Base-by-base conservation (phyloP, 2,888 invertebrate genomes). In the Tenthredo mesomela region DNA sequence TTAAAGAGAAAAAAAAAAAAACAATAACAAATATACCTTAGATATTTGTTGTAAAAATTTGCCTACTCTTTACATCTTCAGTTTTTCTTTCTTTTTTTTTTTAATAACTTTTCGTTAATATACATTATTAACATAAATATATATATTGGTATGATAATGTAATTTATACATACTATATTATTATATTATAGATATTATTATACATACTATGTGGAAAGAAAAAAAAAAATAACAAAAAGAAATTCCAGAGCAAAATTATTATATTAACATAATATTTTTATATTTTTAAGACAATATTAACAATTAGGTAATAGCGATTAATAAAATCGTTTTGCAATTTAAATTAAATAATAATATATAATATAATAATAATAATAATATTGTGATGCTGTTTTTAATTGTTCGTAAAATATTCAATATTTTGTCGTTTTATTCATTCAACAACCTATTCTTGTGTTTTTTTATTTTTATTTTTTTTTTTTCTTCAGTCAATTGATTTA, bases 401-500 rank as follows among this genome's bases (percentile, higher is more conserved):
- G 12, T 70, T 70, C 15, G 33, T 70, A 18, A 37, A 70, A 37
- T n/a, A 77, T 43, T 15, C 29, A 54, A 78, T 78, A 78, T 78
- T 78, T 54, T n/a, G 50, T 78, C 78, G 18, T 50, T n/a, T 33
- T 50, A 75, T 21, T 29, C 9, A 47, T 58, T 54, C 58, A 58
- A 25, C 37, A 25, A 58, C 10, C 47, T 67, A 61, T 54, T 80
- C 37, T n/a, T 77, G 61, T 33, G 18, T 43, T 29, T 77, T 75
- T 33, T n/a, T n/a, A n/a, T n/a, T 21, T 33, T 29, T n/a, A n/a
- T n/a, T 40, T 78, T 58, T 67, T 43, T 65, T 47, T 85, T 82
- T 85, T 85, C 84, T 85, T 85, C 71, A 37, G 85, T 78, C 47
- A 54, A 84, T 86, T 85, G 78, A 61, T 71, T 87, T 61, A 61